These are phyloP conservation scores for Zaprionus camerounensis DNA, from an alignment of 1,140 invertebrate genomes.

Conservation along the genomic window DNA sequence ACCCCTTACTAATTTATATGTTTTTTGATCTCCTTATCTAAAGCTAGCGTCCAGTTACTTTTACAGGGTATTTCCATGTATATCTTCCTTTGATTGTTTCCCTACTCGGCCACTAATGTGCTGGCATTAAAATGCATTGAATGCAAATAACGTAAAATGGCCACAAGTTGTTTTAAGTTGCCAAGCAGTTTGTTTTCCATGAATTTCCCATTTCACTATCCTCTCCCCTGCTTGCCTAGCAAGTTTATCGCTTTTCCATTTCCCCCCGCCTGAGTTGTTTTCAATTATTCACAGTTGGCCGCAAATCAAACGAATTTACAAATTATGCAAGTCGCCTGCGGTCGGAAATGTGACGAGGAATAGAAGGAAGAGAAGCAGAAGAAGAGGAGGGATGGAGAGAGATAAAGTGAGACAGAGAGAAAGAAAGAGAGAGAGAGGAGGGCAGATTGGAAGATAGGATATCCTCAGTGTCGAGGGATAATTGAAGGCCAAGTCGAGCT, in stretches of 20 bases:
- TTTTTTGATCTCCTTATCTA: no score
- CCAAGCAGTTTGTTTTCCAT: constrained; percentile 23
- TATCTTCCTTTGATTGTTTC: not conserved
- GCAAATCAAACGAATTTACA: constrained; percentile 46
- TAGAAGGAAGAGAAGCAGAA: not conserved
- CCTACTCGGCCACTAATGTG: not conserved
- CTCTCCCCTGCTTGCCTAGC: not conserved
- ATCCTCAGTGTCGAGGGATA: constrained; percentile 2
- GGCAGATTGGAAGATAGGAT: not conserved
- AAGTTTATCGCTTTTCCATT: constrained; percentile 9
- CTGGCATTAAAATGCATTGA: constrained; percentile 16
- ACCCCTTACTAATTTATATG: no score
- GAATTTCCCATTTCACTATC: constrained; percentile 9
- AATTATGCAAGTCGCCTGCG: constrained; percentile 39
- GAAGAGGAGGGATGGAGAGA: not conserved
- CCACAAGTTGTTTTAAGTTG: constrained; percentile 34
- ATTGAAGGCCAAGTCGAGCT: constrained; percentile 7
- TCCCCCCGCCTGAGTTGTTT: not conserved
- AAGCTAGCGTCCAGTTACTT: not conserved
- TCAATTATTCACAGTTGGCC: constrained; percentile 49
- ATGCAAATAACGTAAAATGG: constrained; percentile 33
- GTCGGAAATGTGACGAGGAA: not conserved
- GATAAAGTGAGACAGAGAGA: no score
- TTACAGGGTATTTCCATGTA: constrained; percentile 7
- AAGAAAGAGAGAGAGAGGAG: not conserved